Base-by-base conservation (phyloP, 2,888 invertebrate species). In the Ctenicera cuprea region DNA sequence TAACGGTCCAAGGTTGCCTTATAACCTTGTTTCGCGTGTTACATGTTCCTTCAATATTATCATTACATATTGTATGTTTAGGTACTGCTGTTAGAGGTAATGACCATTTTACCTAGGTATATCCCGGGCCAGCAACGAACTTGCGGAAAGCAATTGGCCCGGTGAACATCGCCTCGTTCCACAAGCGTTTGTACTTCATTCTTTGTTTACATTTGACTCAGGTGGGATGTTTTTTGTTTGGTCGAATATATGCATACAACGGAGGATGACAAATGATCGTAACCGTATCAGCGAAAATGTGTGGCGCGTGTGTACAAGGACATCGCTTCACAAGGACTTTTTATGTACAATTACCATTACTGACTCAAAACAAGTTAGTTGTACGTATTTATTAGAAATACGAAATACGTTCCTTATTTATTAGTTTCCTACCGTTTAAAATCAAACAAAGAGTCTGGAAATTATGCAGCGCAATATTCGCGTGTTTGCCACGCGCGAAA, bases 1-100 rank as follows among this genome's bases (percentile, higher is more conserved):
- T 77, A 76, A 77, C 76, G 77, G 76, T 71, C 77, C 77, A 76
- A 77, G 77, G 76, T 45, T 76, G 66, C 64, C 48, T 65, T 66
- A 33, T 52, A 68, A 59, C 74, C 74, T 74, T 72, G 71, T 64
- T 68, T 63, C 57, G 20, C 59, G 37, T 37, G 41, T 65, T 41
- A n/a, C n/a, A n/a, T n/a, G 45, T 38, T 37, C 38, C 5, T 38
- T 38, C 18, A 1, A 16, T 16, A 18, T 26, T 63, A 45, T 48
- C 18, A 45, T 63, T 66, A 22, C 26, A 5, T 20, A 26, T 54
- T 64, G 22, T 52, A 54, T n/a, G 14, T 12, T 26, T 1, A 22
- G 54, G n/a, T 12, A 12, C 30, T n/a, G 12, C 20, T 50, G 12
- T 3, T 9, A 16, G 18, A 48, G 9, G 20, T 48, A 48, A 20